Evolutionary conservation across 2,888 invertebrate genomes (phyloP).

Genomic region (Clusia tigrina): DNA sequence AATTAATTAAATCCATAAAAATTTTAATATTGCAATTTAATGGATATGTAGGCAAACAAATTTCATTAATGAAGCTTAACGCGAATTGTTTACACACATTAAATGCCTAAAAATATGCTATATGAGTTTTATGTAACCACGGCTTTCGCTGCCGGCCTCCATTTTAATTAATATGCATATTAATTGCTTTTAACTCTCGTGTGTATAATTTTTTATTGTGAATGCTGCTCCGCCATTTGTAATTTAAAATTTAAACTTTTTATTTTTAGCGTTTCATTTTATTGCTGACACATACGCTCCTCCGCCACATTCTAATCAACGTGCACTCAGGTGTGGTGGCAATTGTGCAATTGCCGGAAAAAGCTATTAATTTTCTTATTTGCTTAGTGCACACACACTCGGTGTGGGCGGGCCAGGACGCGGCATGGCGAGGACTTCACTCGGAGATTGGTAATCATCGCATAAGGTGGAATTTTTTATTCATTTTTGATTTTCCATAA

Average conservation of each 20-base stretch:
- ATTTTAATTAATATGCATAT: slow-evolving; percentile 57
- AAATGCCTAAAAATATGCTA: slow-evolving; percentile 48
- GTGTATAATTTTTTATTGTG: slow-evolving; percentile 46
- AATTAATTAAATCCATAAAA: no score
- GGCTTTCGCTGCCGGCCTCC: slow-evolving; percentile 39
- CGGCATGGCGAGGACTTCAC: neutral
- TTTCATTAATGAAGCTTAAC: no score
- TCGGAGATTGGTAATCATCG: neutral
- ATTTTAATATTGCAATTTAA: no score
- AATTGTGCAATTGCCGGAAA: slow-evolving; percentile 56
- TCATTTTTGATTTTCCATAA: no score
- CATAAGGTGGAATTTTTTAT: slow-evolving; percentile 5
- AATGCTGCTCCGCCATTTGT: slow-evolving; percentile 49
- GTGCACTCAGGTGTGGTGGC: slow-evolving; percentile 48
- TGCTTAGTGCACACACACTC: no score
- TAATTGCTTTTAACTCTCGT: slow-evolving; percentile 46
- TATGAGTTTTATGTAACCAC: slow-evolving; percentile 31
- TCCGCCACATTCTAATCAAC: slow-evolving; percentile 46
- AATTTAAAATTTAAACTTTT: no score
- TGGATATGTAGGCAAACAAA: slow-evolving; percentile 37
- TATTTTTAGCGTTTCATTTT: no score
- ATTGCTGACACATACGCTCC: slow-evolving; percentile 25
- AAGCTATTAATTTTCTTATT: slow-evolving; percentile 57
- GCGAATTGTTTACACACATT: no score
- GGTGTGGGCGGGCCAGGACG: slow-evolving; percentile 31